Base-by-base conservation (phyloP, 2,888 invertebrate genomes). In the Laothoe populi region DNA sequence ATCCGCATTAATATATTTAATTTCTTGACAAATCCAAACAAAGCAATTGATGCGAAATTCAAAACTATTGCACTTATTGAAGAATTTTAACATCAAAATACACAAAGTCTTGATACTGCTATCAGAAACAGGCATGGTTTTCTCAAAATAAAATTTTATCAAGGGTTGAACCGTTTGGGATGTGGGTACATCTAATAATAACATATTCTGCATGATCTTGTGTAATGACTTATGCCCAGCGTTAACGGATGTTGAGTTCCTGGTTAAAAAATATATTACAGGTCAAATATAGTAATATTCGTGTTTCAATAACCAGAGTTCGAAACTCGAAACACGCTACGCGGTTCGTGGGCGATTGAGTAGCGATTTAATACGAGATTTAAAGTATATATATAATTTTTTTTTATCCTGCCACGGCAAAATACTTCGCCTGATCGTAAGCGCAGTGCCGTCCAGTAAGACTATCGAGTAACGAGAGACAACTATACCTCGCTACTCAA, bases 91-190 rank as follows among this genome's bases (percentile, higher is more conserved):
- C 57, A 87, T 79, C 19, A 90, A 63, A 42, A 68, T 66, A 60
- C 74, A 83, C 21, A 93, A 69, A 3, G 92, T 92, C 35, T 65
- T 70, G 2, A 92, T 69, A 66, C 86, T 89, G 35, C 74, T 64
- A 40, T 77, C 73, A 19, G 84, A 88, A 4, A 87, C 81, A 2
- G 88, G 88, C 85, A 92, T 89, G 58, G 84, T 87, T 65, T 83
- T 87, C 61, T 93, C 92, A 19, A 80, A 74, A 63, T 92, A 93
- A 24, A 89, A 71, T 69, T 87, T 85, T 21, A 90, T 71, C n/a
- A 93, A 68, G 4, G 86, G 78, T 64, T 86, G 81, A 7, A 84
- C 73, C 46, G 82, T 79, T 61, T 78, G 69, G 65, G 84, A 86
- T 60, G 81, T 81, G n/a, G 92, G 70, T 19, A 74, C 66, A 59